phyloP scores from a whole-genome alignment of 1,140 invertebrate species.

The Hermatobates lingyangjiaoensis region DNA sequence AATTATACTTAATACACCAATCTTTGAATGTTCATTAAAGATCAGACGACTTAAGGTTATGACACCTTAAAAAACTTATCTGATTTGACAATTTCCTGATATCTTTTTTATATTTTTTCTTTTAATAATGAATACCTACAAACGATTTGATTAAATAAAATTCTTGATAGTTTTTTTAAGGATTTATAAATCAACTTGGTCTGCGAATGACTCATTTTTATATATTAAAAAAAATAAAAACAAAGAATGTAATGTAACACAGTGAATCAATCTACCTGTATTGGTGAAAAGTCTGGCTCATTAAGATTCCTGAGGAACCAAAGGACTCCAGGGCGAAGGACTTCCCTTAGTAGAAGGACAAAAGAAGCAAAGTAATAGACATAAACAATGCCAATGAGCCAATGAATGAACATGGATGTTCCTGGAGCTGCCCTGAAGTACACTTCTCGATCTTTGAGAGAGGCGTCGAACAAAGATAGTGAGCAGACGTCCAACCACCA shows the following conservation, averaged over 20 bases:
- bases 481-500: slow-evolving; percentile 99
- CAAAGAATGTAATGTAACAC: not conserved
- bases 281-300: slow-evolving; percentile 97
- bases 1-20: no score
- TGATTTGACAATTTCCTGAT: no score
- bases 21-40: no score
- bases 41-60: no score
- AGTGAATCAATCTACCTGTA: slow-evolving; percentile 42
- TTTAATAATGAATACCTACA: no score
- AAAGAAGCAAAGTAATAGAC: slow-evolving; percentile 99
- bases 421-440: slow-evolving; percentile 65
- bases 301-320: slow-evolving; percentile 96
- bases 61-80: no score
- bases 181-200: no score
- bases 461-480: slow-evolving; percentile 82
- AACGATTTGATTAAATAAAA: no score
- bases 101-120: no score
- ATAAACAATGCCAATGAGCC: slow-evolving; percentile 98
- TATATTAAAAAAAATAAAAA: no score
- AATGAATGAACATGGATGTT: slow-evolving; percentile 95
- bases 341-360: slow-evolving; percentile 79
- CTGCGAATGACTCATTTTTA: no score
- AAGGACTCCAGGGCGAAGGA: slow-evolving; percentile 82
- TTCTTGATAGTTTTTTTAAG: no score
- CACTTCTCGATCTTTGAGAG: slow-evolving; percentile 65